phyloP scores from a whole-genome alignment of 2,888 invertebrate species.

The Caenorhabditis sinica region DNA sequence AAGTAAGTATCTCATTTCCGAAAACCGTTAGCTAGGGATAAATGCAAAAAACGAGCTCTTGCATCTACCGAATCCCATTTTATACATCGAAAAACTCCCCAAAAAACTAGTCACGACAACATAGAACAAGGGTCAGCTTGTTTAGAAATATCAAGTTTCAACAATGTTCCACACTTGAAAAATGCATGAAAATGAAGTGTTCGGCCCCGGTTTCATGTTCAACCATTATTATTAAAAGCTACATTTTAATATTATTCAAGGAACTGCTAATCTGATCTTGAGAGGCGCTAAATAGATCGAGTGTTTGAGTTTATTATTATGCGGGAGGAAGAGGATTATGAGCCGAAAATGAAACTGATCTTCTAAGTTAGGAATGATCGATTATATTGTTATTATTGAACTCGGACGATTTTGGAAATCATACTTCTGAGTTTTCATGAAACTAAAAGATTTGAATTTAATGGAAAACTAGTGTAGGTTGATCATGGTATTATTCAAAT shows the following conservation, averaged over 20 bases:
- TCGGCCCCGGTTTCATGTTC: background rate
- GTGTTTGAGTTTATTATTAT: slow-evolving; percentile 15
- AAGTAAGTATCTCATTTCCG: background rate
- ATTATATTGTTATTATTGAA: too few relatives aligned
- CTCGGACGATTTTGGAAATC: too few relatives aligned
- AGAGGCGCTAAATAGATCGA: background rate
- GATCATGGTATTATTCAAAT: too few relatives aligned
- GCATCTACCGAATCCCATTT: background rate
- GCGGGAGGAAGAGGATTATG: background rate
- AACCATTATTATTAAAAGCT: background rate
- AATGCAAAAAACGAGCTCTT: background rate
- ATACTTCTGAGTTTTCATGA: too few relatives aligned
- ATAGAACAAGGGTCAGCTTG: slow-evolving; percentile 21
- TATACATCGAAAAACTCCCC: background rate
- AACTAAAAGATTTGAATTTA: too few relatives aligned
- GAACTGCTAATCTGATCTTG: background rate
- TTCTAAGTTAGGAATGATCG: background rate
- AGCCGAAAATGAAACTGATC: background rate
- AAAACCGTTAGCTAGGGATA: background rate
- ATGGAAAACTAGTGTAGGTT: too few relatives aligned
- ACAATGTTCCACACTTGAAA: slow-evolving; percentile 22
- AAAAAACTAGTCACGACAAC: slow-evolving; percentile 23
- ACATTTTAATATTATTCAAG: background rate
- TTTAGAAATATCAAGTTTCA: slow-evolving; percentile 30
- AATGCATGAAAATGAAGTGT: slow-evolving; percentile 10